phyloP scores from a whole-genome alignment of 2,113 vertebrate genomes.

The Peromyscus maniculatus region DNA sequence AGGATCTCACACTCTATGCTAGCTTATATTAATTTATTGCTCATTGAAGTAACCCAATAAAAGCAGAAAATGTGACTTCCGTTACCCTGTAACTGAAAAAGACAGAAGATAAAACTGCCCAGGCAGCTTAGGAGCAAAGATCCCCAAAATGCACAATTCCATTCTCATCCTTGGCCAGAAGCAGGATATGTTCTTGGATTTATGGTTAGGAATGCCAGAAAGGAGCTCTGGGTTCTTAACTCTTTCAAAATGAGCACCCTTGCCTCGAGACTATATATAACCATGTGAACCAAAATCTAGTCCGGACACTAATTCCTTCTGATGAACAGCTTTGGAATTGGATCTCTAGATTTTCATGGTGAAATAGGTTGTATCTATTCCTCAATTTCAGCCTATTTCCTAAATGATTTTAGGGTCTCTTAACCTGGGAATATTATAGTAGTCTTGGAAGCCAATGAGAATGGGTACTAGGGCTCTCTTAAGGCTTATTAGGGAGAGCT shows the following conservation, averaged over 20 bases:
- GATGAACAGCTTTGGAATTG: not conserved
- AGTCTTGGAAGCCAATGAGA: not conserved
- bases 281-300: not conserved
- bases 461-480: not conserved
- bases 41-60: not conserved
- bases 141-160: not conserved
- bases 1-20: not conserved
- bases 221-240: not conserved
- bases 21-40: conserved; percentile 13
- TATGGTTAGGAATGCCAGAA: not conserved
- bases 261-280: not conserved
- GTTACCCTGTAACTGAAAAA: not conserved
- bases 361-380: not conserved
- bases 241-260: not conserved
- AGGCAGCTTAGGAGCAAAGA: too few species aligned
- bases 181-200: too few species aligned
- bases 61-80: not conserved
- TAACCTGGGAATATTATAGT: not conserved
- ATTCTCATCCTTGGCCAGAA: not conserved
- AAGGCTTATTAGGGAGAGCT: not conserved
- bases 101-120: not conserved
- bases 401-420: not conserved
- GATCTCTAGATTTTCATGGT: not conserved
- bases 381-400: not conserved
- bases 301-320: not conserved